Percentiles rank a stretch among this genome's conserved stretches.
Conservation (phyloP, 2,797 vertebrate species). For the Heliangelus exortis region DNA sequence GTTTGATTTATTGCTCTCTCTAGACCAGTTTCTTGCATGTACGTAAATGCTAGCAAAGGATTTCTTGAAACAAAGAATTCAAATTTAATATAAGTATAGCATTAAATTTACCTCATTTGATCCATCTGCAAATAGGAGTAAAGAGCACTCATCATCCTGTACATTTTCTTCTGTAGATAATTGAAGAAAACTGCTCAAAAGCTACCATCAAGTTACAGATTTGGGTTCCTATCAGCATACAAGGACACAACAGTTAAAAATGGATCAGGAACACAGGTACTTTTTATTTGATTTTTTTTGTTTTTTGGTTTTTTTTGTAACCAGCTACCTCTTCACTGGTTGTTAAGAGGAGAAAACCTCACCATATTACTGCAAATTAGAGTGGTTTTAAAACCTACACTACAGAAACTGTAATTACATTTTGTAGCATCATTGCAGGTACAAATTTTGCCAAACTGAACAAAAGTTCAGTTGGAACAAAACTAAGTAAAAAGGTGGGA, state of each 20-base stretch:
- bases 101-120: neutral
- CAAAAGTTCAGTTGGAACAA: neutral
- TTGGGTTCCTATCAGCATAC: conserved; percentile 52
- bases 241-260: conserved; percentile 32
- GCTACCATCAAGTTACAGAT: conserved; percentile 59
- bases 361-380: neutral
- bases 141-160: neutral
- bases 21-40: conserved; percentile 45
- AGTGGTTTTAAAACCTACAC: neutral
- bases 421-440: neutral
- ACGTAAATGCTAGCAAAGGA: conserved; percentile 26
- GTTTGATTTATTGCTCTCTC: neutral
- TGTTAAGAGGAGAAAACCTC: neutral
- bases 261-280: conserved; percentile 57
- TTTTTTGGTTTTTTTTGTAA: neutral
- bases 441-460: neutral
- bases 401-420: neutral
- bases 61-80: conserved; percentile 39
- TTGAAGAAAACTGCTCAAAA: conserved; percentile 63
- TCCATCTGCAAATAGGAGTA: neutral
- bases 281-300: neutral
- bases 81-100: conserved; percentile 49
- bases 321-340: neutral
- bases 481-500: neutral
- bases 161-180: conserved; percentile 55